A percentile compares a stretch with the other conserved stretches of the same genome.
These are phyloP conservation scores for Aramus guarauna DNA, from an alignment of 2,113 vertebrate genomes.

Conservation along the genomic window DNA sequence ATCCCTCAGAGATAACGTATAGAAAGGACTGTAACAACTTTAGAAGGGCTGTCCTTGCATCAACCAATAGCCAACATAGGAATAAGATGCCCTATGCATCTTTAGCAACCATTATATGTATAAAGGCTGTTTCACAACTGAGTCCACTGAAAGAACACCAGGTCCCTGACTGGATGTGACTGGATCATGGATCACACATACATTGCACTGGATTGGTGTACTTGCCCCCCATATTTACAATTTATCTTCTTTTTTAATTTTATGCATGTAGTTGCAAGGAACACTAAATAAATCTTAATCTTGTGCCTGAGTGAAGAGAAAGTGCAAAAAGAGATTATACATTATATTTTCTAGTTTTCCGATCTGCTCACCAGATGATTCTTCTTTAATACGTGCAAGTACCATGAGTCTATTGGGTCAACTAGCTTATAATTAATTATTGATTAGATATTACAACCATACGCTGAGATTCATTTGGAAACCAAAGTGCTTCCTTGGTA, in stretches of 20 bases:
- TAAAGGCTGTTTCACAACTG: not conserved
- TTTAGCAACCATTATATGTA: accelerated
- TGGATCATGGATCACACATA: not conserved
- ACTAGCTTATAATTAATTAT: slow-evolving; percentile 68
- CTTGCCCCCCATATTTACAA: not conserved
- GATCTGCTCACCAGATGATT: slow-evolving; percentile 26
- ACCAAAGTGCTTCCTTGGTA: slow-evolving; percentile 30
- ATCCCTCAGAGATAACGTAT: not conserved
- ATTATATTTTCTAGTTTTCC: not conserved
- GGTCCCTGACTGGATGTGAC: not conserved
- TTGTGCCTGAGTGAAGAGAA: not conserved
- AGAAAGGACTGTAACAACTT: not conserved
- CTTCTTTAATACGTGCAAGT: slow-evolving; percentile 12
- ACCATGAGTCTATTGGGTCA: slow-evolving; percentile 41
- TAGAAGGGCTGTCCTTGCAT: not conserved
- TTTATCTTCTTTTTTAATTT: not conserved
- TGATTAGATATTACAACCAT: slow-evolving; percentile 52
- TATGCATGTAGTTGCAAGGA: not conserved
- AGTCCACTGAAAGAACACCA: not conserved
- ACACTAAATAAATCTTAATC: slow-evolving; percentile 6
- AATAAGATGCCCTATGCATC: not conserved
- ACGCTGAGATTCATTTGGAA: slow-evolving; percentile 46
- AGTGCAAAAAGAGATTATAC: slow-evolving; percentile 9
- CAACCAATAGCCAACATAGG: not conserved
- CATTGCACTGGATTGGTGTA: not conserved